Evolutionary conservation across 2,797 vertebrate genomes (phyloP), one percentile per base, ranked within the genome.

Genomic region (Xiphophorus birchmanni): DNA sequence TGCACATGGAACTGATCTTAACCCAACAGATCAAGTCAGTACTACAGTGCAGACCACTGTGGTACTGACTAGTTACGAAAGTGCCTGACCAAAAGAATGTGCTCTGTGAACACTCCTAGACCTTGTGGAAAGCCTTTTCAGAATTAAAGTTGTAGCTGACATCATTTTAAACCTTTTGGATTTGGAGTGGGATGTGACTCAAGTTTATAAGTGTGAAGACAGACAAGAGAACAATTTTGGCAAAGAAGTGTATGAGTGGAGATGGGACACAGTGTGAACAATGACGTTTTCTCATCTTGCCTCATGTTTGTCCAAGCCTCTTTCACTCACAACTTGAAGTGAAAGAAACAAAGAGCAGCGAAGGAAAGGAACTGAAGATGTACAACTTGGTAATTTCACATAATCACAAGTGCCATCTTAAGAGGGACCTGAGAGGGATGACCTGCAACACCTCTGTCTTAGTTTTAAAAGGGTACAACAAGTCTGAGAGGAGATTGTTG

Each of bases 391-490:
- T 87, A 85, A 78, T 78, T 40, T 86, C 69, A 72, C 17, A 88
- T 47, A 89, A 82, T 88, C 78, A 89, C 69, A 52, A 84, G 1
- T 45, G 63, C 80, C 80, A 77, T 90, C 75, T 88, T 90, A 80
- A 82, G 32, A 83, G 78, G 72, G 90, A 90, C 92, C 88, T 86
- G 93, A 95, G 94, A 95, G 95, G 93, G 95, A 94, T 95, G 96
- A 94, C 96, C 96, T 87, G 96, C 95, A 95, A 95, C 95, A 85
- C 95, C 94, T 95, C 93, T 87, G 90, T 91, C 52, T 91, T 85
- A 88, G 87, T 82, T 80, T 85, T 86, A 88, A 82, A 89, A 78
- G 84, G 90, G 87, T 90, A 87, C 83, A 86, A 89, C 75, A 84
- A 86, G 86, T 85, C 85, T 29, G 45, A 75, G 83, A 74, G 77